These are phyloP conservation scores for Cataglyphis hispanica DNA, from an alignment of 1,140 invertebrate genomes.

Conservation along the genomic window DNA sequence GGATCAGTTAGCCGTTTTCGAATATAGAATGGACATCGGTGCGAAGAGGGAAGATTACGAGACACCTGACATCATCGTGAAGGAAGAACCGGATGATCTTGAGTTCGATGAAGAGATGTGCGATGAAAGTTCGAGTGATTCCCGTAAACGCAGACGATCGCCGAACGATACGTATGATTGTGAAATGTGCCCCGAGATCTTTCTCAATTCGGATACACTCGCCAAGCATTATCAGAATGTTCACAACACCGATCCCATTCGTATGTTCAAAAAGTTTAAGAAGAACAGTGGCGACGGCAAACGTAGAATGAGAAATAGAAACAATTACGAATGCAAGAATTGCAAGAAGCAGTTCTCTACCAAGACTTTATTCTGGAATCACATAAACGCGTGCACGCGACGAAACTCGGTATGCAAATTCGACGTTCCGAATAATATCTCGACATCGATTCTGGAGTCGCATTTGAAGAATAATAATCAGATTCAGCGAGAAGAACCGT, in stretches of 20 bases:
- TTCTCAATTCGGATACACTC: constrained; percentile 80
- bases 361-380: constrained; percentile 82
- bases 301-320: constrained; percentile 69
- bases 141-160: constrained; percentile 74
- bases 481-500: constrained; percentile 81
- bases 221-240: constrained; percentile 82
- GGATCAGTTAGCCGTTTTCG: constrained; percentile 83
- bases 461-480: constrained; percentile 85
- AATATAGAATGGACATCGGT: constrained; percentile 79
- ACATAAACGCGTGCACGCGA: constrained; percentile 78
- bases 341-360: constrained; percentile 84
- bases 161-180: constrained; percentile 82
- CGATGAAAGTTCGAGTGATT: constrained; percentile 76
- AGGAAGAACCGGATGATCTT: constrained; percentile 84
- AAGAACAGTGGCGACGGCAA: constrained; percentile 66
- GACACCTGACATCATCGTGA: constrained; percentile 76
- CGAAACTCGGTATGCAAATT: constrained; percentile 49
- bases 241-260: constrained; percentile 82
- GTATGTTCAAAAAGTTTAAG: constrained; percentile 82
- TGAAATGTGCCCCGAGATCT: constrained; percentile 85
- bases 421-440: constrained; percentile 27
- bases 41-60: constrained; percentile 68
- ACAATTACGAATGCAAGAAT: constrained; percentile 83
- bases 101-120: constrained; percentile 80
- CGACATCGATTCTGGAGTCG: constrained; percentile 81